Percentiles rank a stretch among this genome's conserved stretches.
Conservation (phyloP, 2,888 invertebrate species). For the Amphipoea oculea region DNA sequence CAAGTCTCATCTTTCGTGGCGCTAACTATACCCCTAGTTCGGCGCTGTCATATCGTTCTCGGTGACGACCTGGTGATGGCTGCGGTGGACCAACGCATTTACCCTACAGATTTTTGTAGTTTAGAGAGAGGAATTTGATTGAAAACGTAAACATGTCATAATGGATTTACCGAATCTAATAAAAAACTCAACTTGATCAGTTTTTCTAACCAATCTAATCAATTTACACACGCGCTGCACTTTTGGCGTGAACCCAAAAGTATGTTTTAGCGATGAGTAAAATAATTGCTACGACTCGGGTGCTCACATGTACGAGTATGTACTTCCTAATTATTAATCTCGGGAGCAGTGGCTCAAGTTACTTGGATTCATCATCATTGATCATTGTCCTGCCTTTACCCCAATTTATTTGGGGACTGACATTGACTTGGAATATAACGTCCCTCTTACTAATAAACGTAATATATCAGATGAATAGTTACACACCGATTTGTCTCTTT, state of each 20-base stretch:
- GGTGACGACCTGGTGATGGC: neutral
- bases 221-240: neutral
- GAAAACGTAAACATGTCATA: constrained; percentile 9
- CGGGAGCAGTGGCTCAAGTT: no score
- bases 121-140: neutral
- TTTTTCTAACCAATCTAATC: neutral
- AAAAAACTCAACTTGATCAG: neutral
- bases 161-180: neutral
- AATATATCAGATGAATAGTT: no score
- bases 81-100: neutral
- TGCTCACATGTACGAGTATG: neutral
- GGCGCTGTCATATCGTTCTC: neutral
- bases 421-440: no score
- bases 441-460: no score
- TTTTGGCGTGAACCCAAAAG: neutral
- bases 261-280: neutral
- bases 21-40: neutral
- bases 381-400: no score
- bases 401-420: no score
- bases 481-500: no score
- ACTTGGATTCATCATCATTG: no score
- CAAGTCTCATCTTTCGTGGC: no score
- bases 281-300: neutral
- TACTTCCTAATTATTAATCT: no score
- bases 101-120: neutral